These are phyloP conservation scores for Melanotaenia maccullochi DNA, from an alignment of 2,797 vertebrate genomes.

Conservation along the genomic window DNA sequence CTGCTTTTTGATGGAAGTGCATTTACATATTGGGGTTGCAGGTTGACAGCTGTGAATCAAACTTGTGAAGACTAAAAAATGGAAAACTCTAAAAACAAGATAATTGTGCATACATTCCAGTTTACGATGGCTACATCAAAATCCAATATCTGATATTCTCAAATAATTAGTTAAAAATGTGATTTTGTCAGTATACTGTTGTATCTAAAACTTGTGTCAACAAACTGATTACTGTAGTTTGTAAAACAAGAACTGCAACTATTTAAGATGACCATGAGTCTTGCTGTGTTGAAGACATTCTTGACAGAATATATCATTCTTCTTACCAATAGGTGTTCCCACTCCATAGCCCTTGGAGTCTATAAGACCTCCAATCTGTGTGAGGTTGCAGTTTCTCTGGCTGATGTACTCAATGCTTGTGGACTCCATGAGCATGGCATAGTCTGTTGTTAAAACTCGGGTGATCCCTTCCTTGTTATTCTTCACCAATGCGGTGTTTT, in stretches of 20 bases:
- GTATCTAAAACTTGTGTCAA: not conserved
- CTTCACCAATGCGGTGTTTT: conserved; percentile 92
- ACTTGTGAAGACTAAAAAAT: conserved; percentile 21
- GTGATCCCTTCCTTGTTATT: conserved; percentile 95
- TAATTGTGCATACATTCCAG: not conserved
- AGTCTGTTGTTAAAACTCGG: conserved; percentile 94
- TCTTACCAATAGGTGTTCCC: conserved; percentile 96
- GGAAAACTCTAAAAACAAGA: conserved; percentile 18
- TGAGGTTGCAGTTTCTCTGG: conserved; percentile 98
- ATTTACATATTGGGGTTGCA: conserved; percentile 27
- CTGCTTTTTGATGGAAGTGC: conserved; percentile 10
- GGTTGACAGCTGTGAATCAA: conserved; percentile 13
- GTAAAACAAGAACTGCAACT: not conserved
- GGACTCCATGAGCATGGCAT: conserved; percentile 98
- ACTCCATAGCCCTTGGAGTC: conserved; percentile 99
- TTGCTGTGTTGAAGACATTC: not conserved
- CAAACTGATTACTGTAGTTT: not conserved
- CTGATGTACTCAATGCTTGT: conserved; percentile 99
- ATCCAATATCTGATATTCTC: not conserved
- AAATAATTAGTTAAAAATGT: not conserved
- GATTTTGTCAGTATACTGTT: not conserved
- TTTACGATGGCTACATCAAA: conserved; percentile 5
- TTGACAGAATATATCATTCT: not conserved
- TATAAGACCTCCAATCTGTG: conserved; percentile 96
- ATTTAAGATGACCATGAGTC: not conserved